Base-by-base conservation (phyloP, 2,797 vertebrate species). In the Ceyx erithaca region DNA sequence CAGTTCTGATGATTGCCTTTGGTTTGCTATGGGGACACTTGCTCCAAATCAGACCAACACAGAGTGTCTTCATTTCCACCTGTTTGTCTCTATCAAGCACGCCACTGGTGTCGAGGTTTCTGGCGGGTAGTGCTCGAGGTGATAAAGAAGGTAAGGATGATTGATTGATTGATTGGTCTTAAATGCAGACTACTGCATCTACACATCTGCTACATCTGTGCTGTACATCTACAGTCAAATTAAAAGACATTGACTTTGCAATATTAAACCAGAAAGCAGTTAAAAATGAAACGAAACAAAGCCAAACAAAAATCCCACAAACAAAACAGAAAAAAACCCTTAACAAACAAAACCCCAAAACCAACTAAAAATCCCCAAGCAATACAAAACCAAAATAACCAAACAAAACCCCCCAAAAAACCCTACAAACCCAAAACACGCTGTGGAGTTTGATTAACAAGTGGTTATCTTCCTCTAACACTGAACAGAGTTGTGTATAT, bases 51-150 rank as follows among this genome's bases (percentile, higher is more conserved):
- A 98, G 98, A 71, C 98, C 98, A 91, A 98, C 98, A 14, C 99
- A 99, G 97, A 99, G 98, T 0, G 98, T 99, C 96, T 99, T 99
- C 96, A 98, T 99, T 91, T 99, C 99, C 49, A 98, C 98, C n/a
- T 99, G 99, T 96, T 97, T 99, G 85, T 99, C 99, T 79, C 97
- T 99, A 89, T 99, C 99, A 59, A 99, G 99, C 97, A 99, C 99
- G 2, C 99, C 99, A 1, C 84, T 99, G 12, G 99, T 99, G 92
- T 99, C 99, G 69, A 98, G 98, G 89, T 99, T 99, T 95, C 98
- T 99, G n/a, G 97, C 98, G 59, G 99, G 99, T 52, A 98, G 98
- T 23, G 94, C 97, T 93, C 98, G 99, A 91, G 97, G 95, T 6
- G 99, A 99, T 58, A 99, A 98, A 96, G 99, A 99, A 96, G 99